Base-by-base conservation (phyloP, 2,113 vertebrate genomes). In the Platycercus adscitus region DNA sequence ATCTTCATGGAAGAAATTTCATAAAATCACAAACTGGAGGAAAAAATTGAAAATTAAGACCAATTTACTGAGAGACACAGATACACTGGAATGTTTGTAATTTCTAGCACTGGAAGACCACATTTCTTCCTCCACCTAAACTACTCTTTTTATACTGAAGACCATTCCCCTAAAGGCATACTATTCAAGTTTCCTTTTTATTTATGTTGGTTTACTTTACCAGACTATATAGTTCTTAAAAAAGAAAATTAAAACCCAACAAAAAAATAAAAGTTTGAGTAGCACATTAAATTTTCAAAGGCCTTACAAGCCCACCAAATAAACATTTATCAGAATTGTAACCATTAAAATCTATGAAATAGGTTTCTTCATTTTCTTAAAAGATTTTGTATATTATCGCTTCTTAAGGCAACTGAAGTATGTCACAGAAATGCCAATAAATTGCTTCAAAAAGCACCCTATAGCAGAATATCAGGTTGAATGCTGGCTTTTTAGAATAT, bases 11-110 rank as follows among this genome's bases (percentile, higher is more conserved):
- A 75, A 88, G 13, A 66, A 68, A 78, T 25, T 53, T n/a, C 26
- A 37, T n/a, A 60, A 89, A 71, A 60, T 64, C n/a, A 76, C 6
- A 46, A 75, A 17, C 18, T 41, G 11, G 14, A 70, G 5, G 13
- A 43, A 79, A 91, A 91, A 56, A 15, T 2, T 49, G 10, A 63
- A 81, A 91, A 78, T 18, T 52, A 19, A 78, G 50, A 58, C 6
- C 29, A 66, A 20, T 79, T 66, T 60, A 49, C 24, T 18, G 25
- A 0, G 0, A 75, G 31, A 88, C 21, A 39, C 4, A 71, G 24
- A 53, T 58, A 52, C 17, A 39, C 4, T 17, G 13, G 25, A 49
- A 81, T 6, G 2, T 41, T 9, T 47, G 6, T 16, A 37, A 89
- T n/a, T 89, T 79, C 17, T 46, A 41, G 9, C 29, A 21, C 17